Evolutionary conservation across 2,888 invertebrate genomes (phyloP), one percentile per base, ranked within the genome.

Genomic region (Ormyrus labotus): DNA sequence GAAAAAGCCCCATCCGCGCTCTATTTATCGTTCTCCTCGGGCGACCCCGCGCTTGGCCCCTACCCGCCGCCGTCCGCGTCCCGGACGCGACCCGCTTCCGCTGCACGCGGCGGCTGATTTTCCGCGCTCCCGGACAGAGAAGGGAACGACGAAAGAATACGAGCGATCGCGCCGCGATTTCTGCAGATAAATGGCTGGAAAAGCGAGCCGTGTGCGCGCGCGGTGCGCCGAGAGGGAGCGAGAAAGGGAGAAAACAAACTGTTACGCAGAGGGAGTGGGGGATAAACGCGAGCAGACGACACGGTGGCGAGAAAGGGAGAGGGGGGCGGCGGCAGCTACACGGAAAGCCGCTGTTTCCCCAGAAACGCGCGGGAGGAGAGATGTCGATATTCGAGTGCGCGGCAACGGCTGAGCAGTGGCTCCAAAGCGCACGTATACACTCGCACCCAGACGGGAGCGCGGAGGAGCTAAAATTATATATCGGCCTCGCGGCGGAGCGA

Each of bases 331-430:
- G 63, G 51, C 34, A 53, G 53, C 51, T 45, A 8, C 6, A 53
- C 53, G 4, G 48, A 48, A 1, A 7, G 5, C 50, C 34, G 6
- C 11, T 48, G 45, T 67, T 67, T 65, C 11, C 57, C 57, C 55
- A 48, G 57, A 47, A 57, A 64, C 5, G 53, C 48, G 47, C 47
- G 34, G n/a, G n/a, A 11, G 19, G 50, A n/a, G 72, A 81, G 67
- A 81, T 79, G 89, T 90, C 90, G 89, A 90, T 90, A 90, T 88
- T 88, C 85, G 86, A 87, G 87, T 90, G 90, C 90, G 90, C 90
- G 85, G 85, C 87, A 84, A 88, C 86, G 86, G 88, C 85, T 88
- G 89, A 88, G 90, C 89, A 88, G 86, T 87, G 85, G 88, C 61
- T 10, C 63, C 60, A 45, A 13, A 13, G 13, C 19, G 19, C 19